phyloP scores from a whole-genome alignment of 2,888 invertebrate genomes.

The Cephus runcator region DNA sequence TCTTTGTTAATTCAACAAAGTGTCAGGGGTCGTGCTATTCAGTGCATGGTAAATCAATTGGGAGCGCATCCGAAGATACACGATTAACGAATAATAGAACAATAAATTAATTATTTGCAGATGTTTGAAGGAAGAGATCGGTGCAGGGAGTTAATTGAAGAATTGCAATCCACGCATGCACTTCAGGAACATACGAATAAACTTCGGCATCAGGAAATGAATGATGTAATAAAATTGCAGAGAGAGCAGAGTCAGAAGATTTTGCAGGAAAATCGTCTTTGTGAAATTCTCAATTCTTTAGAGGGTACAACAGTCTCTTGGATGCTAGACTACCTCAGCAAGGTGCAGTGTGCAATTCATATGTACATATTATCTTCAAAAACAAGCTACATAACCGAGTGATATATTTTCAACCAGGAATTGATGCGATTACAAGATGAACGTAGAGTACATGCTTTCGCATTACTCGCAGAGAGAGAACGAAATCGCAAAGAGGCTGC shows the following conservation, averaged over 20 bases:
- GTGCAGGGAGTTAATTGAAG: conserved; percentile 77
- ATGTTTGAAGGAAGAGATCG: conserved; percentile 79
- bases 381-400: not conserved
- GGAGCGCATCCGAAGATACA: not conserved
- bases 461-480: conserved; percentile 81
- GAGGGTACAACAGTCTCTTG: conserved; percentile 80
- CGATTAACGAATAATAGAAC: not conserved
- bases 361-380: conserved; percentile 4
- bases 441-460: conserved; percentile 81
- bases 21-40: conserved; percentile 77
- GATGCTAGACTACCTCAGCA: conserved; percentile 77
- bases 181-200: conserved; percentile 68
- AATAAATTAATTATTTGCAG: conserved; percentile 58
- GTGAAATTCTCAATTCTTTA: conserved; percentile 74
- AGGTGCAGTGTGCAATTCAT: conserved; percentile 32
- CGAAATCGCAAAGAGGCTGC: conserved; percentile 81
- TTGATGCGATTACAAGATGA: conserved; percentile 80
- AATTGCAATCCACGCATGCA: conserved; percentile 76
- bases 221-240: conserved; percentile 33
- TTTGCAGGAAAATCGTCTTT: conserved; percentile 68
- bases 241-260: conserved; percentile 29
- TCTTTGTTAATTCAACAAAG: conserved; percentile 74
- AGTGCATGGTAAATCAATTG: conserved; percentile 70
- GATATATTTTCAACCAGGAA: conserved; percentile 69
- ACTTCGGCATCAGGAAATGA: conserved; percentile 47